phyloP scores from a whole-genome alignment of 2,888 invertebrate species.

The Troides oblongomaculatus region DNA sequence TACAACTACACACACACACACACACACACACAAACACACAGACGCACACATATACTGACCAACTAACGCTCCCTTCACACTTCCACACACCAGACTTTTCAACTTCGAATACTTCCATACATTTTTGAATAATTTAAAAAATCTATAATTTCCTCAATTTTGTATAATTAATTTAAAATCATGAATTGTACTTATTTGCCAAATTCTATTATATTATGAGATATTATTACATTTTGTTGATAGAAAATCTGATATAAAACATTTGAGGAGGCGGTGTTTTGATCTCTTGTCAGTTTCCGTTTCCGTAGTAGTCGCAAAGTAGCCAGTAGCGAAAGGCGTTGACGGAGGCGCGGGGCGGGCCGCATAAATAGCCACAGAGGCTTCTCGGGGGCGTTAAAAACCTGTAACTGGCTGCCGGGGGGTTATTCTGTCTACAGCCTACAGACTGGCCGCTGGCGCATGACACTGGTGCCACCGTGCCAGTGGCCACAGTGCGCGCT shows the following conservation, averaged over 20 bases:
- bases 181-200: no score
- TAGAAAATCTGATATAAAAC: neutral
- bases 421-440: slow-evolving; percentile 70
- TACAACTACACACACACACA: neutral
- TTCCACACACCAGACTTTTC: no score
- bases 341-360: slow-evolving; percentile 56
- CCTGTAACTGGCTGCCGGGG: slow-evolving; percentile 80
- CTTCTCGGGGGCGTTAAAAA: slow-evolving; percentile 72
- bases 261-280: neutral
- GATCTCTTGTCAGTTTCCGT: neutral
- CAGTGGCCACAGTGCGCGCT: slow-evolving; percentile 47
- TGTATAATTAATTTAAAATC: no score
- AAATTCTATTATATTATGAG: no score
- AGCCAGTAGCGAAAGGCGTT: slow-evolving; percentile 36
- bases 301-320: slow-evolving; percentile 28
- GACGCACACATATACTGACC: no score
- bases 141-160: no score
- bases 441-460: slow-evolving; percentile 66
- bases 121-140: no score
- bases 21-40: no score
- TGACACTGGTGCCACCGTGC: slow-evolving; percentile 42
- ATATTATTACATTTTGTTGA: no score
- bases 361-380: slow-evolving; percentile 60
- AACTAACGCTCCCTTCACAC: no score
- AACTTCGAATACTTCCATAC: no score